Evolutionary conservation across 1,140 invertebrate species (phyloP), one percentile per base, ranked within the genome.

Genomic region (Asobara japonica): DNA sequence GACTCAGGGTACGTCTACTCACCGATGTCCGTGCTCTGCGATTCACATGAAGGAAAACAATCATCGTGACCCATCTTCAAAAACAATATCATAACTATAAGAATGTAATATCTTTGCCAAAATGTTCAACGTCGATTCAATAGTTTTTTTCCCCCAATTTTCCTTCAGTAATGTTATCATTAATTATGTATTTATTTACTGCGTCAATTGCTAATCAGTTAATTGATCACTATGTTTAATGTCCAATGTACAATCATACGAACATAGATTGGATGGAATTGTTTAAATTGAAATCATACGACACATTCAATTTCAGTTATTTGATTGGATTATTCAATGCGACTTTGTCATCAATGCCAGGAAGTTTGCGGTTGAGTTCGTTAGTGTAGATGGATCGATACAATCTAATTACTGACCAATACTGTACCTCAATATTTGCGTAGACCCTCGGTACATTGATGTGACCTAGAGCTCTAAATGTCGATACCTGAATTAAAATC

Each of bases 401-500:
- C 51, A 56, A 56, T 25, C 51, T 56, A 56, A 25, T 56, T 56
- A 56, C n/a, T 10, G 51, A 56, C 51, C 51, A 56, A 25, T 56
- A n/a, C n/a, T 45, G 51, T 56, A 56, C 22, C 8, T 27, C 22
- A 56, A 56, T 56, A 22, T 56, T 56, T 56, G 22, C 18, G 25
- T 25, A 22, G 41, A 16, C 51, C 25, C 13, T 56, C 51, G 22
- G 22, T 56, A 56, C 22, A 22, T 56, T 56, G 16, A 25, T 56
- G 51, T 56, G 51, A 56, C 51, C 22, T 56, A 18, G 13, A 18
- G 51, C 51, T 56, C 4, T 11, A 56, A 56, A 56, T 25, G 51
- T 56, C 51, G 51, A 56, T 56, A 56, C 51, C 20, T 56, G 51
- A 56, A 56, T 56, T 22, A 25, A 45, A 22, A 22, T 33, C 27